Evolutionary conservation across 2,888 invertebrate species (phyloP), one percentile per base, ranked within the genome.

Genomic region (Blastobasis lacticolella): DNA sequence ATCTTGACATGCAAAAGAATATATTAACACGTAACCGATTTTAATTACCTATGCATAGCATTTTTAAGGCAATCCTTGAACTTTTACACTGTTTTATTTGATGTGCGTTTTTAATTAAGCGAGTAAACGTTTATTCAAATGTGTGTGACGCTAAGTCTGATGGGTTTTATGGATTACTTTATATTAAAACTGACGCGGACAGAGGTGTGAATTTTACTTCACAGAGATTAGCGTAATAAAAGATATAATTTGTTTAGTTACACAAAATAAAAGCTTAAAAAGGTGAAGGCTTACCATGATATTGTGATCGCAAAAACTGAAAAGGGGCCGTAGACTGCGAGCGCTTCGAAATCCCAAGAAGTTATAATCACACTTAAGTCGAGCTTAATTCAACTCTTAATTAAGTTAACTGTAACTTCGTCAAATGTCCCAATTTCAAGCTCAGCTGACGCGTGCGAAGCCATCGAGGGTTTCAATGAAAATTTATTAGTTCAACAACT

Each of bases 401-500:
- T 84, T 82, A 81, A 84, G 76, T 84, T 78, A 77, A 76, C 69
- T 73, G 73, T 74, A 75, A 84, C 77, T 83, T 72, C 62, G 70
- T 72, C 71, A 79, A 81, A 81, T 72, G 77, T 75, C 73, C 81
- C 79, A 77, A 78, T 81, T 82, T 69, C 68, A 66, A 73, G 71
- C 70, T 78, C 73, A 71, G 75, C 78, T 78, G 78, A 78, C 75
- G 78, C 71, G 60, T 57, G 53, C 66, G 69, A 84, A 82, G 72
- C 80, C 85, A 80, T 78, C 73, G 66, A 66, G 79, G 80, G 75
- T 78, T 81, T 83, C 82, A 81, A 81, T 82, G 83, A 76, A 82
- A 86, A 86, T 86, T 82, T 84, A 86, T 86, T 84, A 81, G 78
- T 78, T 73, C 73, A 72, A 69, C 71, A 78, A 86, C 85, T 87